Percentiles rank a stretch among this genome's conserved stretches.
These are phyloP conservation scores for Punctoribates punctum DNA, from an alignment of 2,888 invertebrate genomes.

Conservation along the genomic window DNA sequence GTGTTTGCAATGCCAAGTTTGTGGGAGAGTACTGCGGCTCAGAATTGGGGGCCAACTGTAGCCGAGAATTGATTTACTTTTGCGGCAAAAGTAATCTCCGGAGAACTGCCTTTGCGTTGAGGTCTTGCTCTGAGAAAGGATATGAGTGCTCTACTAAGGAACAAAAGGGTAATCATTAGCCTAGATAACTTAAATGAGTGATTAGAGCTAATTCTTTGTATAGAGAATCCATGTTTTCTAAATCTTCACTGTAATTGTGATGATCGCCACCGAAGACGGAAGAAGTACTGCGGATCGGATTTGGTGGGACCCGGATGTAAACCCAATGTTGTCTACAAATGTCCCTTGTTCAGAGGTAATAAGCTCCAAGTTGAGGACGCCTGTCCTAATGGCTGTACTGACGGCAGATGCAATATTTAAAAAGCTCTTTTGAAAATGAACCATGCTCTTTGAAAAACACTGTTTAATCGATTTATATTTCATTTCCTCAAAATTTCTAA, in stretches of 20 bases:
- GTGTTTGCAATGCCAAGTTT: conserved; percentile 25
- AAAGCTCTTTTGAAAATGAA: no score
- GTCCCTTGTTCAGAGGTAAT: conserved; percentile 37
- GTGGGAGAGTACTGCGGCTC: conserved; percentile 39
- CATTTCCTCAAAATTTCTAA: no score
- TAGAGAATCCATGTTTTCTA: conserved; percentile 40
- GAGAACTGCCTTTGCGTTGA: background rate
- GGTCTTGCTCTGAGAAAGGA: conserved; percentile 24
- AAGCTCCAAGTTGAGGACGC: conserved; percentile 36
- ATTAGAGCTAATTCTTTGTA: background rate
- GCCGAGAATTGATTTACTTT: conserved; percentile 31
- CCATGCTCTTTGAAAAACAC: no score
- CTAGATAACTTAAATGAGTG: background rate
- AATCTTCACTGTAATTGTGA: conserved; percentile 30
- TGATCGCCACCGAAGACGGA: background rate
- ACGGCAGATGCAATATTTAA: conserved; percentile 21
- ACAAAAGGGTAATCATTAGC: conserved; percentile 29
- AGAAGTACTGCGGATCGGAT: conserved; percentile 39
- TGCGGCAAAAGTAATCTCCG: conserved; percentile 40
- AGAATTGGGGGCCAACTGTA: conserved; percentile 12
- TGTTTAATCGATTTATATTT: no score
- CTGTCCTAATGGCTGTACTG: conserved; percentile 37
- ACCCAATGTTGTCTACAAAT: conserved; percentile 33
- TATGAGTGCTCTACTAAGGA: conserved; percentile 14
- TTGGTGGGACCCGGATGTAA: conserved; percentile 23